Percentiles rank a stretch among this genome's conserved stretches.
These are phyloP conservation scores for Daboia siamensis DNA, from an alignment of 2,113 vertebrate genomes.

Conservation along the genomic window DNA sequence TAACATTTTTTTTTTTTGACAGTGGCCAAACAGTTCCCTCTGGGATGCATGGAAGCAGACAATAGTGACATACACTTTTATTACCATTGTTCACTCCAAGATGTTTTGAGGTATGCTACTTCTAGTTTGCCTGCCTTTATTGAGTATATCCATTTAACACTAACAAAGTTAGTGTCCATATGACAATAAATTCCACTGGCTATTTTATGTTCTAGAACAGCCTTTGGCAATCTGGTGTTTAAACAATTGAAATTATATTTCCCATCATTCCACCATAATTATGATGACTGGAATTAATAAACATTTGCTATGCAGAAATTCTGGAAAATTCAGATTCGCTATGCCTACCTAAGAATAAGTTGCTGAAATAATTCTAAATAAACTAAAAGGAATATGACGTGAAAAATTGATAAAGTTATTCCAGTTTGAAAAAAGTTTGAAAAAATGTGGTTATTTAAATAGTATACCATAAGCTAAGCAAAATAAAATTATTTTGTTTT, in stretches of 20 bases:
- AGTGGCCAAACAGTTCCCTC: not conserved
- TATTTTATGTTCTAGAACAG: not conserved
- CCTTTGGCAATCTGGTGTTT: not conserved
- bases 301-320: not conserved
- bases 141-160: not conserved
- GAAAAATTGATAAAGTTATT: not conserved
- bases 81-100: not conserved
- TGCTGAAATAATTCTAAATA: not conserved
- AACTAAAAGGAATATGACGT: not conserved
- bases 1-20: not conserved
- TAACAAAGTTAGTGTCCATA: not conserved
- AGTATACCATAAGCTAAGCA: not conserved
- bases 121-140: not conserved
- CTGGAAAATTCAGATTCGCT: not conserved
- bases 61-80: not conserved
- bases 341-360: not conserved
- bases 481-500: conserved; percentile 7
- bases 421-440: not conserved
- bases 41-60: not conserved
- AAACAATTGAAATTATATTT: not conserved
- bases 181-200: not conserved
- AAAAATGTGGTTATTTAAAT: not conserved
- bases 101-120: not conserved
- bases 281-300: not conserved
- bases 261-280: not conserved